Base-by-base conservation (phyloP, 1,140 invertebrate genomes). In the Anastatus disparis region DNA sequence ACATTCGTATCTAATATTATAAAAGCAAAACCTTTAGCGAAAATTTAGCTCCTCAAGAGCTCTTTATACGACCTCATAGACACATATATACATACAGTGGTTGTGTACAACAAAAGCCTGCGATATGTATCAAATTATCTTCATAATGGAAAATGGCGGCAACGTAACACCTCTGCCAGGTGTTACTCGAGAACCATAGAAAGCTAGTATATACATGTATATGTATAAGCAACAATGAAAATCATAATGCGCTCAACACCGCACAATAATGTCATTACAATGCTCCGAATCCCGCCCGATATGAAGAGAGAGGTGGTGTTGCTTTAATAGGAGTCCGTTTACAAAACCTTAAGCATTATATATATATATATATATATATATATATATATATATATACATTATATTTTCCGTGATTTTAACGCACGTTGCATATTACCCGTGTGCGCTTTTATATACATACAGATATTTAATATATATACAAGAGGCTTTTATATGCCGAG, bases 51-150 rank as follows among this genome's bases (percentile, higher is more conserved):
- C n/a, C n/a, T n/a, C n/a, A n/a, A n/a, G n/a, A n/a, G n/a, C n/a
- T n/a, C n/a, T n/a, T n/a, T n/a, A n/a, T n/a, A n/a, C n/a, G n/a
- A n/a, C n/a, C 29, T n/a, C 26, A 58, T 17, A 58, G 29, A 58
- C 31, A 35, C 31, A 35, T 10, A 35, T n/a, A n/a, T 10, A 35
- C 31, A 35, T 10, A 35, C 31, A 35, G 31, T 10, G 10, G 31
- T 6, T 35, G 31, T 10, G 31, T 6, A 35, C 31, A 3, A 67
- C 55, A 67, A 58, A 58, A 50, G 65, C 53, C 42, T 73, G 71
- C 82, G 84, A 85, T 86, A 85, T 82, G 82, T 86, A 86, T 85
- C 84, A 86, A 85, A 86, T 86, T 86, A 86, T 86, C 75, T 74
- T 82, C 81, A 83, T 85, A 86, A 86, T 86, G 78, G 78, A 81